Percentiles rank a stretch among this genome's conserved stretches.
phyloP scores from a whole-genome alignment of 64 coral and sea anemone genomes.

The Montipora capricornis region DNA sequence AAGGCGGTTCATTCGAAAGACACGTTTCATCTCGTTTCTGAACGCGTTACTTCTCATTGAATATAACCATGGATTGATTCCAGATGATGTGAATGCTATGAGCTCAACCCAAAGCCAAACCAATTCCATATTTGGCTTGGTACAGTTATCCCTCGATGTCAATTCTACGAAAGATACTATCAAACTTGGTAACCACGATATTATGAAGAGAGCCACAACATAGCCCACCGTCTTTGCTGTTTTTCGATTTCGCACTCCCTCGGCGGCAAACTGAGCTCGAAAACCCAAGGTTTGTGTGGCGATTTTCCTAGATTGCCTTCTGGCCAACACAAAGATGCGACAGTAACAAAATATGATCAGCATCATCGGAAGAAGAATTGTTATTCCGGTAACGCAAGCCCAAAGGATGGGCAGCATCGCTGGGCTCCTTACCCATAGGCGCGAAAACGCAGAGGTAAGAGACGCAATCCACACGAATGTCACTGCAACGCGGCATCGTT shows the following conservation, averaged over 20 bases:
- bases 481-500: neutral
- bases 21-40: conserved; percentile 27
- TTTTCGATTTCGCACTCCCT: conserved; percentile 16
- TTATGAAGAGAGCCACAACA: conserved; percentile 12
- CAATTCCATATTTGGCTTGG: conserved; percentile 11
- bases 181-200: conserved; percentile 40
- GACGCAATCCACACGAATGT: conserved; percentile 28
- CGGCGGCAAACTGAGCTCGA: neutral
- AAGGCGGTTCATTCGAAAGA: neutral
- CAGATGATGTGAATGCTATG: conserved; percentile 37
- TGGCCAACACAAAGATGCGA: conserved; percentile 56
- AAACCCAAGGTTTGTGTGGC: neutral
- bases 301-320: conserved; percentile 57
- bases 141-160: neutral
- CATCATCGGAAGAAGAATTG: conserved; percentile 76
- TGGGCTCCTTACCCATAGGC: conserved; percentile 1
- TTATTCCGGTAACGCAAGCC: conserved; percentile 53
- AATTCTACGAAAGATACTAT: conserved; percentile 29
- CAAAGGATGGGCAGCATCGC: conserved; percentile 16
- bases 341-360: conserved; percentile 77
- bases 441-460: neutral
- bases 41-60: conserved; percentile 29
- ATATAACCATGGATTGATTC: conserved; percentile 48
- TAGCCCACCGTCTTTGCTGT: conserved; percentile 25
- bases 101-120: conserved; percentile 53